Evolutionary conservation across 2,888 invertebrate genomes (phyloP).

Genomic region (Chironomus riparius): DNA sequence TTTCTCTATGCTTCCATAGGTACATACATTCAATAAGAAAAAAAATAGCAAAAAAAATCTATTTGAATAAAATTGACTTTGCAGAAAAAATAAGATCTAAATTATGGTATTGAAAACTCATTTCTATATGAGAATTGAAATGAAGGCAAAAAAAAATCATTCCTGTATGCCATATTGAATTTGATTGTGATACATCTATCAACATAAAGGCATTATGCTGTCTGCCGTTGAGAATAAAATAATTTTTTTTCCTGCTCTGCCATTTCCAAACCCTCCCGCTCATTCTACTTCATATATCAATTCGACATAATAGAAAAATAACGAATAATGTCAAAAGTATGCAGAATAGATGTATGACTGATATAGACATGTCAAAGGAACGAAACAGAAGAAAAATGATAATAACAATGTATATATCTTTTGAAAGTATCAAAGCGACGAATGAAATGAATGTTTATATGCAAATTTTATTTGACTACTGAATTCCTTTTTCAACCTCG

Average conservation of each 20-base stretch:
- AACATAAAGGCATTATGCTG: neutral
- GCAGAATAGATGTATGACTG: neutral
- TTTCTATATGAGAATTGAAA: neutral
- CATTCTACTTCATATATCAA: neutral
- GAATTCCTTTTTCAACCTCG: neutral
- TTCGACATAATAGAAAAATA: no score
- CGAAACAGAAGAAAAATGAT: neutral
- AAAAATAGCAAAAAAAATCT: neutral
- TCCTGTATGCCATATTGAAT: neutral
- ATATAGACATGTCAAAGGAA: no score
- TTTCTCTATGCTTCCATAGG: neutral
- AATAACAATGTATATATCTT: neutral
- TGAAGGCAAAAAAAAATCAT: no score
- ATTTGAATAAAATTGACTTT: neutral
- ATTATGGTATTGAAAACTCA: constrained; percentile 11
- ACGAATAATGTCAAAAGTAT: no score
- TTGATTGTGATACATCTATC: neutral
- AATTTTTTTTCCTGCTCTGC: neutral
- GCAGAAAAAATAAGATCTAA: neutral
- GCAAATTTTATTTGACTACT: neutral
- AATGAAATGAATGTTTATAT: neutral
- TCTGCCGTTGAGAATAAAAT: neutral
- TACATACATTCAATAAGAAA: neutral
- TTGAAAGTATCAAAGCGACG: no score
- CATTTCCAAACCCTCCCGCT: neutral